Conservation (phyloP, 2,888 invertebrate species). For the Pristionchus exspectatus region DNA sequence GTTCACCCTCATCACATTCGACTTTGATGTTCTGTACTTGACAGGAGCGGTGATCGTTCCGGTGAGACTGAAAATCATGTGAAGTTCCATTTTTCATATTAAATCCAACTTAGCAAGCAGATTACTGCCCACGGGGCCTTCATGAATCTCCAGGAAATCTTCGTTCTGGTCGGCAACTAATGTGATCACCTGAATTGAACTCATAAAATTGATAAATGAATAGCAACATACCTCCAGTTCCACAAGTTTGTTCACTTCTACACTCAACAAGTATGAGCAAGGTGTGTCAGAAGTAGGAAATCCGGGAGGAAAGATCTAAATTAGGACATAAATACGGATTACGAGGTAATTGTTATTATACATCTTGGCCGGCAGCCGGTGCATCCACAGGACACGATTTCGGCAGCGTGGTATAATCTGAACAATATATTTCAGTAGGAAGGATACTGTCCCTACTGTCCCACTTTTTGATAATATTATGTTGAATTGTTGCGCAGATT, state of each 20-base stretch:
- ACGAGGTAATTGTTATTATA: neutral
- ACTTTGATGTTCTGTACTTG: neutral
- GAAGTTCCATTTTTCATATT: no score
- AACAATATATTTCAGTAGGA: neutral
- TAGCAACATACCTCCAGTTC: neutral
- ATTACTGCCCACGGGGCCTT: neutral
- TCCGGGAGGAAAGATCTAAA: neutral
- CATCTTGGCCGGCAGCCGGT: neutral
- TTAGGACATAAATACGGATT: neutral
- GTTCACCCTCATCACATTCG: constrained; percentile 1
- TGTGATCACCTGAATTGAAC: neutral
- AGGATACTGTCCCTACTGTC: no score
- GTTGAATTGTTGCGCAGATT: no score
- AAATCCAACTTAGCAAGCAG: neutral
- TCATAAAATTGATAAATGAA: neutral
- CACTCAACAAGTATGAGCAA: neutral
- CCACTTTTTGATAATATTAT: neutral
- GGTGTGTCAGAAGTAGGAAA: neutral
- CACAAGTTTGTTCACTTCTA: neutral
- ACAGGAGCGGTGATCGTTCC: neutral
- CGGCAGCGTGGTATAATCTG: neutral
- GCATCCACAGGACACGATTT: neutral
- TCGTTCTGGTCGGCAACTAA: neutral
- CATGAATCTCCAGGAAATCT: neutral
- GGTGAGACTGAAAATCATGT: neutral